Evolutionary conservation across 2,113 vertebrate genomes (phyloP), one percentile per base, ranked within the genome.

Genomic region (Noturus placidus): DNA sequence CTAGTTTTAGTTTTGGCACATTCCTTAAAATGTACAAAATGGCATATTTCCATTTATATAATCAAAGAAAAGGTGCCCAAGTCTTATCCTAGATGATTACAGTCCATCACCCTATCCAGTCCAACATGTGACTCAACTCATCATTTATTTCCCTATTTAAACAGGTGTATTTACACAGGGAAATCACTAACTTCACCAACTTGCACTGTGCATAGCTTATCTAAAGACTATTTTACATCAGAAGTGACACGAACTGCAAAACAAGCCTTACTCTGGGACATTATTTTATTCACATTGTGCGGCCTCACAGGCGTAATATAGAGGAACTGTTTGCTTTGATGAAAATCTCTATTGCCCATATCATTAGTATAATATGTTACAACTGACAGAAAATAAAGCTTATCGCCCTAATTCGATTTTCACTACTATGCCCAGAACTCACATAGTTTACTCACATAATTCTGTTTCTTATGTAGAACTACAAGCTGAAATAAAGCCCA

Each of bases 21-120:
- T 30, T 79, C n/a, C 15, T 79, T 79, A 54, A 79, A 79, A 77
- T 77, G 10, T 4, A n/a, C 67, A 70, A 70, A 70, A 33, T 74
- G 7, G 19, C 19, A 74, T 19, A 0, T 79, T 80, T 33, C 33
- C 0, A 56, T 80, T 56, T 33, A 33, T 56, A 80, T 33, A 1
- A 22, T 35, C 17, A 30, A 54, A 35, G 78, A 80, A 50, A 15
- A 5, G 10, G 0, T 79, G 50, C n/a, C 22, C 4, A 57, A 80
- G 76, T 78, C 46, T 54, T 52, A 57, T 80, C 17, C n/a, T 80
- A 19, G 5, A 57, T 81, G 17, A 54, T 17, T 54, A 54, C 25
- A 27, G 42, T 50, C 35, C 11, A 30, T 17, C 27, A 78, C 22
- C 11, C 25, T 54, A 8, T 59, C 27, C 27, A 81, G 54, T 35